Evolutionary conservation across 2,888 invertebrate species (phyloP), one percentile per base, ranked within the genome.

Genomic region (Deilephila porcellus): DNA sequence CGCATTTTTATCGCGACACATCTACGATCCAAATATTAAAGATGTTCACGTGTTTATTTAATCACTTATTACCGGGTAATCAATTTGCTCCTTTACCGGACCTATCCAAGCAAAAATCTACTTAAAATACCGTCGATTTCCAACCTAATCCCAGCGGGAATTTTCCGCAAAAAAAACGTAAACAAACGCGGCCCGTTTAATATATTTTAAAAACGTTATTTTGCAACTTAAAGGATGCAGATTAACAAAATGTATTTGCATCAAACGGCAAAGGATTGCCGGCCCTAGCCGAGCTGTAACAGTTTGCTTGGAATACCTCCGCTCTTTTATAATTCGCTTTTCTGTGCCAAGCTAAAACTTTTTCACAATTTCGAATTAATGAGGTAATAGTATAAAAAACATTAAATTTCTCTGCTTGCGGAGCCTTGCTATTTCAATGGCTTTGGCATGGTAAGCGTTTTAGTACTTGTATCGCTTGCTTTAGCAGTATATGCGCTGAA

Each of bases 241-340:
- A 56, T 56, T 56, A 6, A 56, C 56, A 56, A 64, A 64, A 37
- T 4, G 64, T 45, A 64, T 64, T 60, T 64, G 37, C 64, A n/a
- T 64, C 37, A 64, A 64, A 64, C 64, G 64, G 37, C 64, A 64
- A 64, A 64, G 64, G 64, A 45, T 45, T 45, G 37, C 64, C 20
- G 34, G 14, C 45, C 20, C 37, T 20, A 8, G 34, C 17, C 20
- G 37, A 37, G 11, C 20, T 64, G 64, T 64, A 64, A 64, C 64
- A 64, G n/a, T 64, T 64, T 37, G 37, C 37, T 20, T 25, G 64
- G 37, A 64, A 37, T 64, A 62, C 62, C 62, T 37, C 45, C 37
- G 37, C 64, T 64, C 64, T 64, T 64, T 37, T 56, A 56, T 37
- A n/a, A 11, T 34, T 29, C 29, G 62, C 29, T 62, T 56, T 56